Percentiles rank a stretch among this genome's conserved stretches.
Evolutionary conservation across 1,140 invertebrate species (phyloP).

Genomic region (Dendrolimus kikuchii): DNA sequence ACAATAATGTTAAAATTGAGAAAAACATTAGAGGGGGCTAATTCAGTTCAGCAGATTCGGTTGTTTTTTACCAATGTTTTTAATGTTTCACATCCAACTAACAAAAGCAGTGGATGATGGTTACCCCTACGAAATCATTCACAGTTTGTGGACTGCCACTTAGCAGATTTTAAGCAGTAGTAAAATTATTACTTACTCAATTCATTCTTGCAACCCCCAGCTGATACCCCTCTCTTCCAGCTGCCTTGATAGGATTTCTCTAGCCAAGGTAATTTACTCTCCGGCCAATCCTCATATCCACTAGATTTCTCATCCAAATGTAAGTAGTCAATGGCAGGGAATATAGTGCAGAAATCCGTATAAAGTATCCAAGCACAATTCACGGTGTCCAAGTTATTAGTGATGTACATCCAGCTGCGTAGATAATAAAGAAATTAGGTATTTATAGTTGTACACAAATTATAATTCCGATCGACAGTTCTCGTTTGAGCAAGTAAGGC

Average conservation of each 20-base stretch:
- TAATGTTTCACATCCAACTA: no score
- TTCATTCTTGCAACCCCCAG: constrained; percentile 93
- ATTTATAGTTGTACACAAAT: no score
- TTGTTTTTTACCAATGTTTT: no score
- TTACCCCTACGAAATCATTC: no score
- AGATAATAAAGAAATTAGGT: no score
- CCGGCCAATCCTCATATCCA: constrained; percentile 85
- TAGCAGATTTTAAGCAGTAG: neutral
- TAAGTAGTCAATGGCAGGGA: constrained; percentile 88
- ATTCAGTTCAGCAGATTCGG: no score
- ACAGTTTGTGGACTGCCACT: constrained; percentile 1
- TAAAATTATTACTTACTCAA: constrained; percentile 72
- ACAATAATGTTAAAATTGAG: no score
- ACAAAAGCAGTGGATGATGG: no score
- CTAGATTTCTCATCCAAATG: constrained; percentile 91
- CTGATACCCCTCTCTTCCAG: constrained; percentile 92
- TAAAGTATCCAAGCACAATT: constrained; percentile 93
- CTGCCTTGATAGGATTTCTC: constrained; percentile 88
- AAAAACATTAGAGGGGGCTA: no score
- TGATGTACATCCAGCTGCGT: constrained; percentile 77
- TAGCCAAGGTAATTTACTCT: constrained; percentile 86
- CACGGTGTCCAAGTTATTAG: constrained; percentile 76
- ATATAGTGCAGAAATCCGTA: constrained; percentile 87
- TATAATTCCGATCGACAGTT: no score
- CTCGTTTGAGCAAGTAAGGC: no score